Conservation (phyloP, 2,797 vertebrate species). For the Valencia hispanica region DNA sequence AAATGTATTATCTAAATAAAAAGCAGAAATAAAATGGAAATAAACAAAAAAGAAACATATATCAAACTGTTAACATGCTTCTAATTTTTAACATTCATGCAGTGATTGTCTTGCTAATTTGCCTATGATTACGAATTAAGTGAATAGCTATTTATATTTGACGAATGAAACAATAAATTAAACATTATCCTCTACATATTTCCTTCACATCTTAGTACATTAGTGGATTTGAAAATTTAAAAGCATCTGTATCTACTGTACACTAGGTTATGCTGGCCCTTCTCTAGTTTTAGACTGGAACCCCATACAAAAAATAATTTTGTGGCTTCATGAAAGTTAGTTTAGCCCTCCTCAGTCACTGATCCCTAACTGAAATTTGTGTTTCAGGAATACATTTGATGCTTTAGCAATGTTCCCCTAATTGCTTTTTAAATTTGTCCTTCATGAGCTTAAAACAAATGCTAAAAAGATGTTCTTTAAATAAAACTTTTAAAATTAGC, state of each 20-base stretch:
- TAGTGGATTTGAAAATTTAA: neutral
- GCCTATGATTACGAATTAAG: conserved; percentile 17
- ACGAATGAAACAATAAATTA: conserved; percentile 11
- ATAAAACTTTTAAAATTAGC: neutral
- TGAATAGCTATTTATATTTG: neutral
- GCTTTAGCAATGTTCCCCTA: neutral
- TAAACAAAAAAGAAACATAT: neutral
- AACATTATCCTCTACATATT: conserved; percentile 6
- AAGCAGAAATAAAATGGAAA: neutral
- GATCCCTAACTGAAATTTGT: neutral
- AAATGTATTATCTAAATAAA: neutral
- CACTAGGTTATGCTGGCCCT: neutral
- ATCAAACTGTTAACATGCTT: neutral
- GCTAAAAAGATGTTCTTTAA: neutral
- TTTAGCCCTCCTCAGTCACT: neutral
- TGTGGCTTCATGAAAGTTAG: neutral
- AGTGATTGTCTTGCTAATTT: neutral
- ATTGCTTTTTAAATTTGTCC: neutral
- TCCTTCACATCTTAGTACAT: neutral
- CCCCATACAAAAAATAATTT: neutral
- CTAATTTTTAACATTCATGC: neutral
- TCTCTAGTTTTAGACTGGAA: neutral
- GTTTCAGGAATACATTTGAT: neutral
- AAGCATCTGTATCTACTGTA: neutral
- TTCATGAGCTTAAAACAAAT: neutral